Percentiles rank a stretch among this genome's conserved stretches.
phyloP scores from a whole-genome alignment of 1,140 invertebrate genomes.

The Drosophila nigrodunni region DNA sequence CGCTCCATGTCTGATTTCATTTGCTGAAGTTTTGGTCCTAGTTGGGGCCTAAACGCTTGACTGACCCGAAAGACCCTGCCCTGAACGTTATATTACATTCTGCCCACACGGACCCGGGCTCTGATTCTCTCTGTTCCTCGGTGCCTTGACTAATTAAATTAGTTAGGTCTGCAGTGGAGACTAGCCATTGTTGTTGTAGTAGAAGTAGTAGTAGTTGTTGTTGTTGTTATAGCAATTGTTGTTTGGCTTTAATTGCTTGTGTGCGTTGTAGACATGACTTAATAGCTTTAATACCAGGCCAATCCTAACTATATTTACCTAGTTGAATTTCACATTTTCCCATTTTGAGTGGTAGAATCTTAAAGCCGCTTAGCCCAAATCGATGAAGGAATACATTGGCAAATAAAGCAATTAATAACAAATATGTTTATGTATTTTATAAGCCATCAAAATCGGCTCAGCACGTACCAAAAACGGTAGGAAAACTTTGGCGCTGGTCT shows the following conservation, averaged over 20 bases:
- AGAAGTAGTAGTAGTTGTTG: constrained; percentile 4
- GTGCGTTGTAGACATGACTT: constrained; percentile 36
- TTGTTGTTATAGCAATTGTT: constrained; percentile 37
- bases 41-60: constrained; percentile 35
- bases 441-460: constrained; percentile 48
- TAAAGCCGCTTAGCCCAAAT: constrained; percentile 46
- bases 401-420: constrained; percentile 72
- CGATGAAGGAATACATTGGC: constrained; percentile 39
- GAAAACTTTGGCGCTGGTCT: neutral
- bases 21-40: constrained; percentile 33
- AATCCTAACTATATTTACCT: neutral
- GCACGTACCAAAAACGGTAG: constrained; percentile 25
- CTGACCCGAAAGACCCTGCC: constrained; percentile 16
- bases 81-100: neutral
- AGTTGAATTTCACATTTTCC: constrained; percentile 6
- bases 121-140: neutral
- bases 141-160: constrained; percentile 71
- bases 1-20: constrained; percentile 69
- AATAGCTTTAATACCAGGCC: constrained; percentile 40
- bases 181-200: constrained; percentile 14
- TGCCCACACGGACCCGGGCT: constrained; percentile 1
- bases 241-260: constrained; percentile 63
- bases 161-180: constrained; percentile 56
- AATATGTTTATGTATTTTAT: constrained; percentile 66
- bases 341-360: constrained; percentile 1